Evolutionary conservation across 2,797 vertebrate genomes (phyloP).

Genomic region (Tokudaia muenninki): DNA sequence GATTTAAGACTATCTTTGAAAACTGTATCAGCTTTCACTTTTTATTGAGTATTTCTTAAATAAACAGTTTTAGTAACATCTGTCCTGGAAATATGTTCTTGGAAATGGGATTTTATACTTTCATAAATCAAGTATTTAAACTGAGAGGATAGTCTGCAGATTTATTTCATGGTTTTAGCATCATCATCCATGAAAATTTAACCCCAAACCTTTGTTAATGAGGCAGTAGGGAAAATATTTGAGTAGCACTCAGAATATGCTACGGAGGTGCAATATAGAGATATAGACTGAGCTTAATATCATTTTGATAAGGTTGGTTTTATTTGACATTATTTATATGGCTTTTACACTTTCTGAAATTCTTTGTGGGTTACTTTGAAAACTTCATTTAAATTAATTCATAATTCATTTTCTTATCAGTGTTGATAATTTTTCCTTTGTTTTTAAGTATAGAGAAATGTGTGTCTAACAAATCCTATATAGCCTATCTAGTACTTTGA

Average conservation of each 20-base stretch:
- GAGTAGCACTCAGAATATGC: neutral
- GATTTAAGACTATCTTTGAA: constrained; percentile 53
- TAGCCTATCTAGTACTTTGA: neutral
- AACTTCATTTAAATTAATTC: neutral
- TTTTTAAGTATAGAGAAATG: constrained; percentile 14
- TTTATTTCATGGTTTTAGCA: neutral
- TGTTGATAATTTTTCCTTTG: neutral
- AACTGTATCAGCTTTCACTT: neutral
- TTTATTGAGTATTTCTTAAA: constrained; percentile 54
- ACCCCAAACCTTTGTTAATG: constrained; percentile 5
- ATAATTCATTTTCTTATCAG: constrained; percentile 50
- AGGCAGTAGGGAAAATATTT: neutral
- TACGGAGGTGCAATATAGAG: neutral
- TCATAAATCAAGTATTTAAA: constrained; percentile 46
- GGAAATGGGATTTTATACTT: constrained; percentile 49
- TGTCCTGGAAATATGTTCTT: constrained; percentile 39
- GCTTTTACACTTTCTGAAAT: neutral
- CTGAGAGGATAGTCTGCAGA: constrained; percentile 20
- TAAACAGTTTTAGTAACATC: constrained; percentile 34
- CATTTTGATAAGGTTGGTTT: neutral
- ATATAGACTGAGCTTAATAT: neutral
- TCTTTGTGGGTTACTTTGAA: neutral
- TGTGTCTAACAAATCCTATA: neutral
- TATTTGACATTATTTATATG: neutral
- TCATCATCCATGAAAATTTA: constrained; percentile 15